Base-by-base conservation (phyloP, 2,888 invertebrate species). In the Deilephila elpenor region DNA sequence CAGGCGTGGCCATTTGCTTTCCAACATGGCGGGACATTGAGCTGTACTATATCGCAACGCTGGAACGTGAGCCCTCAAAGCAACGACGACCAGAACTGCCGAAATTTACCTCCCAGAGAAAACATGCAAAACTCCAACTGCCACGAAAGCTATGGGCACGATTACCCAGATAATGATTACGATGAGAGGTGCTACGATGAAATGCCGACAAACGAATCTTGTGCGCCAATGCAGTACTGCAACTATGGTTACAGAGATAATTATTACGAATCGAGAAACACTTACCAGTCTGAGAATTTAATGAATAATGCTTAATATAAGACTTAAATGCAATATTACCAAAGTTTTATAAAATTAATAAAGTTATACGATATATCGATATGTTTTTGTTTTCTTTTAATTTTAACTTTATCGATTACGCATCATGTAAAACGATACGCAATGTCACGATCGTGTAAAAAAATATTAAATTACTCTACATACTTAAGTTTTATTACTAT, bases 1-100 rank as follows among this genome's bases (percentile, higher is more conserved):
- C 95, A 97, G 97, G 97, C 97, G n/a, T 97, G 97, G 97, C 97
- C 97, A 0, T 97, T 97, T 84, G 96, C 96, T 74, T 97, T 97
- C 86, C 97, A 97, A 88, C 96, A 96, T 76, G 95, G 95, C 20
- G 95, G 95, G 1, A 86, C 94, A 7, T 88, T 95, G 75, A 93
- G 92, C 80, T 93, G 93, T 80, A 87, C 93, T 1, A 90, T 93
- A 75, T 93, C 94, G 0, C 94, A 94, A 77, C 83, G 94, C 74
- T 94, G 93, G 94, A 93, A 86, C 77, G 77, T 90, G n/a, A 89
- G 87, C 72, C 79, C 88, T 2, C 87, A 89, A 73, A 77, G 79
- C 14, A 84, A 78, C 75, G 86, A 88, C 20, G 73, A 82, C 62
- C 71, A 80, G 3, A 74, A 71, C 34, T 78, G 80, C 61, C 80